Evolutionary conservation across 2,797 vertebrate species (phyloP).

Genomic region (Cetoscarus ocellatus): DNA sequence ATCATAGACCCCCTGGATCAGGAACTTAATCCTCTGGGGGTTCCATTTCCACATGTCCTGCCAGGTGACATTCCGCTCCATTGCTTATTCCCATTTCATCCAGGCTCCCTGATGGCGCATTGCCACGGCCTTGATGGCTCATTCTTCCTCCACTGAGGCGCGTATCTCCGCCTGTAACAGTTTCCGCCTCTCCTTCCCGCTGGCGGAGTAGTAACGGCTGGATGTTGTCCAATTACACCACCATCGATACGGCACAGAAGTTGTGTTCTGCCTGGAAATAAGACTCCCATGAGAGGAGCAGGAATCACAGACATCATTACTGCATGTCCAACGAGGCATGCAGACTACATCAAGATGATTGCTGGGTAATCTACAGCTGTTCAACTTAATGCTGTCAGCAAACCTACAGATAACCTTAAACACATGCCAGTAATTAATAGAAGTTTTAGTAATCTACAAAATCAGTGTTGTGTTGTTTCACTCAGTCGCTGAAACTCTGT

Average conservation of each 20-base stretch:
- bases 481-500: conserved; percentile 18
- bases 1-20: no score
- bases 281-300: conserved; percentile 1
- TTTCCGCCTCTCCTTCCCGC: no score
- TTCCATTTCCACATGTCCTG: no score
- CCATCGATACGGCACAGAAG: neutral
- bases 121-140: no score
- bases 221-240: conserved; percentile 26
- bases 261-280: conserved; percentile 4
- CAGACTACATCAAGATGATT: conserved; percentile 5
- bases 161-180: no score
- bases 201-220: no score
- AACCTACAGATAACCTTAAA: conserved; percentile 11
- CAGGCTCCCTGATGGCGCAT: no score
- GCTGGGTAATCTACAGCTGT: conserved; percentile 7
- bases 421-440: conserved; percentile 1
- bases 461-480: neutral
- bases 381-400: conserved; percentile 4
- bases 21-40: no score
- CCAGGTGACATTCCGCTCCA: no score
- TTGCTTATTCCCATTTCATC: no score
- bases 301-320: neutral
- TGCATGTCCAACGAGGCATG: neutral
- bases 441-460: conserved; percentile 17
- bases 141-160: no score